These are phyloP conservation scores for Mohoua ochrocephala DNA, from an alignment of 2,113 vertebrate species.

Conservation along the genomic window DNA sequence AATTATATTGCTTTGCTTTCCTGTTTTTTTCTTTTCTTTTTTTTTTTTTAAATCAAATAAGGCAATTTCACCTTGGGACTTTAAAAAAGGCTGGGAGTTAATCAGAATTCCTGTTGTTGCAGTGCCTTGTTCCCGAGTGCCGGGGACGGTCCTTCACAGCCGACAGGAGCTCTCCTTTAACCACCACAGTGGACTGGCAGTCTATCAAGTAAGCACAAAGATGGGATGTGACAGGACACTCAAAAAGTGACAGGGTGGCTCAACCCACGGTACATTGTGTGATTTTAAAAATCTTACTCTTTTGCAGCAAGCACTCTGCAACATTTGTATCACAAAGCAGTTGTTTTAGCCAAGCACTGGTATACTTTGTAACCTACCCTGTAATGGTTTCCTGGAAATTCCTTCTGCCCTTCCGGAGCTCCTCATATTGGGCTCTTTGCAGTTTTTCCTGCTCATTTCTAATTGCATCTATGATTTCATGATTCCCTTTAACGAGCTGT, in stretches of 20 bases:
- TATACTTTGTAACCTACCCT: neutral
- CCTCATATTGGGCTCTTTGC: neutral
- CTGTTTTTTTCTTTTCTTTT: neutral
- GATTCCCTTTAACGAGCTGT: neutral
- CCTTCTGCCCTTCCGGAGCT: neutral
- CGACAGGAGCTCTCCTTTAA: constrained; percentile 86
- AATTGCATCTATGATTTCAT: neutral
- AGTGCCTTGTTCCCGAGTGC: constrained; percentile 85
- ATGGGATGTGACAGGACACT: neutral
- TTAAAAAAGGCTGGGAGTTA: neutral
- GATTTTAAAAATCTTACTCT: neutral
- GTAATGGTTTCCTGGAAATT: neutral
- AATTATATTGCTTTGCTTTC: neutral
- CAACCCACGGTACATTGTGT: fast-evolving
- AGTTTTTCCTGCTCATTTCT: neutral
- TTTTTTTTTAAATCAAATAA: neutral
- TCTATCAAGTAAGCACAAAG: constrained; percentile 84
- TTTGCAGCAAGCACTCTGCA: neutral
- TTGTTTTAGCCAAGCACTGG: neutral
- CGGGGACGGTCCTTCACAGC: constrained; percentile 82
- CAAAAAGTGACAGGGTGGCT: neutral
- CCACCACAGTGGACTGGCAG: constrained; percentile 95
- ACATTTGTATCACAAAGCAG: neutral
- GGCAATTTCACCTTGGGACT: neutral
- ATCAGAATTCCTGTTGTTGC: neutral